Conservation (phyloP, 2,113 vertebrate genomes). For the Albula glossodonta region DNA sequence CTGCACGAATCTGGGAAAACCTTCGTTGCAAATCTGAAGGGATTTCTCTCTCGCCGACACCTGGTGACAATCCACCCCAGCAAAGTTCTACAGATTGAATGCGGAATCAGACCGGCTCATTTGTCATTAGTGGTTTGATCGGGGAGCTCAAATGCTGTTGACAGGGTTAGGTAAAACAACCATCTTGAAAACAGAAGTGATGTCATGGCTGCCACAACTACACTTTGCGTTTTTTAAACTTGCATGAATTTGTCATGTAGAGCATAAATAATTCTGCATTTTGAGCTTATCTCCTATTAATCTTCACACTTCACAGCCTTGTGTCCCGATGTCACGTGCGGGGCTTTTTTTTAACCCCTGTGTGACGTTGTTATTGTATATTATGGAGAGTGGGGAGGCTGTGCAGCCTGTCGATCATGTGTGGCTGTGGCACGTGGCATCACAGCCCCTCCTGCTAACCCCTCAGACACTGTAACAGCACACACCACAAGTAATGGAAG, state of each 20-base stretch:
- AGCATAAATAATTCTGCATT: constrained; percentile 9
- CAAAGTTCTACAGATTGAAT: not conserved
- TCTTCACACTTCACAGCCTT: not conserved
- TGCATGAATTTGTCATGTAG: constrained; percentile 1
- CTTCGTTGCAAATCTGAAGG: not conserved
- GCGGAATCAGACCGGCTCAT: not conserved
- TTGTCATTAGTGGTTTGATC: not conserved
- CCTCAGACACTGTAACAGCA: not conserved
- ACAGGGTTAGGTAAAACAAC: not conserved
- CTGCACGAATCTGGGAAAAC: not conserved
- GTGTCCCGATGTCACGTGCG: not conserved
- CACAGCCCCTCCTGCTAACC: not conserved
- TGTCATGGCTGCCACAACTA: not conserved
- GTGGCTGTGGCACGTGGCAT: not conserved
- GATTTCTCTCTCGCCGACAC: not conserved
- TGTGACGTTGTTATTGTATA: not conserved
- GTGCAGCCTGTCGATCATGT: not conserved
- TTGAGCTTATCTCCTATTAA: not conserved
- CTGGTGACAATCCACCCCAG: not conserved
- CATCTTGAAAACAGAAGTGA: not conserved
- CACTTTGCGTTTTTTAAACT: not conserved
- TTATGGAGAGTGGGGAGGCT: not conserved
- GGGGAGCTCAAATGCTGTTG: not conserved
- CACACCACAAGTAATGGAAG: not conserved
- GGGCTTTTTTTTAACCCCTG: not conserved